A percentile compares a stretch with the other conserved stretches of the same genome.
phyloP scores from a whole-genome alignment of 1,140 invertebrate genomes.

The Formica selysi region DNA sequence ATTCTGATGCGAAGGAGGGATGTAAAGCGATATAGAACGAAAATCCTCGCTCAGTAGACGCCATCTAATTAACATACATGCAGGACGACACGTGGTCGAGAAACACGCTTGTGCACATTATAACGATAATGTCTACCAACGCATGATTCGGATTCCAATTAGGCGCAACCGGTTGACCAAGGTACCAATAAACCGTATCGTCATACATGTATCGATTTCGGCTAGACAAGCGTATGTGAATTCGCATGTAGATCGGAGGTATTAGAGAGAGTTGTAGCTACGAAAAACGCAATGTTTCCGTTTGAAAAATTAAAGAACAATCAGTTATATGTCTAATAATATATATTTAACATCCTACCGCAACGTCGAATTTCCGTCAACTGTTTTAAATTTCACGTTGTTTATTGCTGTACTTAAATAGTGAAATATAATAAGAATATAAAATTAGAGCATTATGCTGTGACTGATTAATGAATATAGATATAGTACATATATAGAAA shows the following conservation, averaged over 20 bases:
- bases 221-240: background rate
- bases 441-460: background rate
- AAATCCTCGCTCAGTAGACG: background rate
- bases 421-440: too few species aligned
- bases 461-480: background rate
- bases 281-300: conserved; percentile 37
- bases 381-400: background rate
- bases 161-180: conserved; percentile 59
- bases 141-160: conserved; percentile 62
- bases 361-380: conserved; percentile 2
- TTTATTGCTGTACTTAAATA: background rate
- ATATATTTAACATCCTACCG: conserved; percentile 2
- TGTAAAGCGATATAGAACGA: background rate
- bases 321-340: background rate
- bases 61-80: conserved; percentile 56
- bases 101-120: background rate
- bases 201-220: conserved; percentile 47
- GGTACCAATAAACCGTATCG: conserved; percentile 57
- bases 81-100: conserved; percentile 29
- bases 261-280: too few species aligned
- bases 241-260: background rate
- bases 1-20: background rate
- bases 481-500: background rate
- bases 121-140: conserved; percentile 8
- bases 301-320: conserved; percentile 33